These are phyloP conservation scores for Aldabrachelys gigantea DNA, from an alignment of 2,113 vertebrate species.

Conservation along the genomic window DNA sequence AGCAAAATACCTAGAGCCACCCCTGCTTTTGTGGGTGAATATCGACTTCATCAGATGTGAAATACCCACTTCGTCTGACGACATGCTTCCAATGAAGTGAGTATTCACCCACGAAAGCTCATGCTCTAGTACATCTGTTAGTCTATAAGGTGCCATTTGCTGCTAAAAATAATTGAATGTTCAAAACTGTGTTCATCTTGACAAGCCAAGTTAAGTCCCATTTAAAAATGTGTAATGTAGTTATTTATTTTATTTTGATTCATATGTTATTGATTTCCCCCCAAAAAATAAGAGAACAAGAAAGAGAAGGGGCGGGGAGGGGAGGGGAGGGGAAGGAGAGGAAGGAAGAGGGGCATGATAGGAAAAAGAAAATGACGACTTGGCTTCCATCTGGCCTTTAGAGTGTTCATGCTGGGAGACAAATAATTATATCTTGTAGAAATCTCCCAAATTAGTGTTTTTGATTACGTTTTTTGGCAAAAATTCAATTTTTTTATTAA, in stretches of 20 bases:
- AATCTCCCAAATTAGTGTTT: not conserved
- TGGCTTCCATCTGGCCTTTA: not conserved
- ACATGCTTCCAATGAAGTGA: too few relatives aligned
- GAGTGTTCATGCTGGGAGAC: not conserved
- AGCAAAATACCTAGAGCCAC: too few relatives aligned
- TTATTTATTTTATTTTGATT: not conserved
- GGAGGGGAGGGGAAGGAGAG: not conserved
- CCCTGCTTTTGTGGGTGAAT: too few relatives aligned
- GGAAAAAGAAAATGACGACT: not conserved
- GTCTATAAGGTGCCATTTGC: too few relatives aligned
- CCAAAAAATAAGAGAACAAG: not conserved
- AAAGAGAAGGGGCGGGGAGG: not conserved
- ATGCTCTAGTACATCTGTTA: too few relatives aligned
- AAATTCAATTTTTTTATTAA: not conserved
- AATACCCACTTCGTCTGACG: too few relatives aligned
- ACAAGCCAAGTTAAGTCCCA: not conserved
- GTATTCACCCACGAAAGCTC: too few relatives aligned
- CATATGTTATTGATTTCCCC: not conserved
- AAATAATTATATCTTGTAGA: not conserved
- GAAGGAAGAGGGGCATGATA: not conserved
- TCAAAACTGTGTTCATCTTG: not conserved
- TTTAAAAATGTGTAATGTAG: not conserved
- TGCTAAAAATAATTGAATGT: not conserved
- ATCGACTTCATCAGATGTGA: too few relatives aligned
- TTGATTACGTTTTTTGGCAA: not conserved